These are phyloP conservation scores for Polypterus bichir DNA, from an alignment of 2,113 vertebrate genomes.

Conservation along the genomic window DNA sequence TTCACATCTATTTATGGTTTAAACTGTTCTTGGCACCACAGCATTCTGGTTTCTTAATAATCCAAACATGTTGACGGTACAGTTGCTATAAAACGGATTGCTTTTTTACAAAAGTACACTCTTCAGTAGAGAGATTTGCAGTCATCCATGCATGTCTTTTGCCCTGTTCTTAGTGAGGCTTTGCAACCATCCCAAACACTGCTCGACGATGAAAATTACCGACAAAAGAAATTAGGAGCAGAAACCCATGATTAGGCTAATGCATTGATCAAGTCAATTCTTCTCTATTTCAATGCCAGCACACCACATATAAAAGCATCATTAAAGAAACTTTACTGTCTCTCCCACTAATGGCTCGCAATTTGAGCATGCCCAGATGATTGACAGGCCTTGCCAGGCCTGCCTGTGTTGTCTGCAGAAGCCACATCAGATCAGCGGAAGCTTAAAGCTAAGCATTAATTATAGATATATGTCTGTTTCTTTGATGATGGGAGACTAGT, in stretches of 20 bases:
- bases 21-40: too few relatives aligned
- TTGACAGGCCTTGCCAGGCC: conserved; percentile 60
- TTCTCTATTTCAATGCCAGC: conserved; percentile 68
- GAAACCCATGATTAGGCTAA: conserved; percentile 59
- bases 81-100: too few relatives aligned
- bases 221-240: conserved; percentile 68
- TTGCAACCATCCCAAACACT: conserved; percentile 44
- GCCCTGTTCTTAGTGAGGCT: conserved; percentile 38
- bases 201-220: conserved; percentile 51
- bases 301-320: conserved; percentile 59
- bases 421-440: conserved; percentile 61
- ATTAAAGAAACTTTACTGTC: conserved; percentile 60
- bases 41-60: too few relatives aligned
- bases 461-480: conserved; percentile 69
- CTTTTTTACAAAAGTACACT: too few relatives aligned
- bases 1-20: too few relatives aligned
- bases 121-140: conserved; percentile 30
- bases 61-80: too few relatives aligned
- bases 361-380: conserved; percentile 54
- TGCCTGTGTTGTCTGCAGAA: conserved; percentile 60
- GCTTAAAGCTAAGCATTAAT: conserved; percentile 73
- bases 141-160: conserved; percentile 38
- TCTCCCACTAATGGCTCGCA: conserved; percentile 58
- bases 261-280: conserved; percentile 65
- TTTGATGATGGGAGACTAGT: conserved; percentile 60